Base-by-base conservation (phyloP, 2,888 invertebrate genomes). In the Phoenoteleia sp. region DNA sequence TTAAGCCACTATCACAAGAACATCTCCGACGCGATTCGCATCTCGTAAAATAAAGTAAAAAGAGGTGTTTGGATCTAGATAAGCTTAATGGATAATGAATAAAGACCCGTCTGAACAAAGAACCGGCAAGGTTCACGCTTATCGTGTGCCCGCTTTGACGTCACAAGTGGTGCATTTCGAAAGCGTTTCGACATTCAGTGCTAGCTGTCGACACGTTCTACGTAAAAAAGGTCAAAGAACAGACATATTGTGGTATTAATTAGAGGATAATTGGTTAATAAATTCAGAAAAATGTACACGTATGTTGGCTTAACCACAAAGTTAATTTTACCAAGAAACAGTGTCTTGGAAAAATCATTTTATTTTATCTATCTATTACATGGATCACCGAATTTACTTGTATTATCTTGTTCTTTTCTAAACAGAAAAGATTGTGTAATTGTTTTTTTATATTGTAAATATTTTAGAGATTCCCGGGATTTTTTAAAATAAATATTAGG, bases 81-180 rank as follows among this genome's bases (percentile, higher is more conserved):
- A 69, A 84, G 19, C 27, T 54, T 69, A 69, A 74, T 79, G 62
- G 75, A 45, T 69, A 52, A 58, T 64, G 76, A 47, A 60, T 54
- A 80, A 76, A 60, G 56, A 47, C 23, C 58, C 60, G 25, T 13
- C 45, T 45, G 66, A 29, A 79, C 56, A 79, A 79, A 71, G 62
- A 39, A 60, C 42, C 42, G 21, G 42, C 49, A 69, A 49, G 77
- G 71, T 47, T 52, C 21, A n/a, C 47, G 21, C 71, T 81, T 81
- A 60, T 75, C 74, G 69, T 33, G 21, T 25, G 23, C 64, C 80
- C 49, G 52, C 33, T 74, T 69, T 77, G 83, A 76, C 81, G 81
- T 80, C 81, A 76, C 72, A 60, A 74, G 19, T 47, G 58, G 54
- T 45, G 45, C 75, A 60, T 81, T 76, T 75, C 81, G 76, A 76